Percentiles rank a stretch among this genome's conserved stretches.
phyloP scores from a whole-genome alignment of 2,888 invertebrate species.

The Silvanus unidentatus region DNA sequence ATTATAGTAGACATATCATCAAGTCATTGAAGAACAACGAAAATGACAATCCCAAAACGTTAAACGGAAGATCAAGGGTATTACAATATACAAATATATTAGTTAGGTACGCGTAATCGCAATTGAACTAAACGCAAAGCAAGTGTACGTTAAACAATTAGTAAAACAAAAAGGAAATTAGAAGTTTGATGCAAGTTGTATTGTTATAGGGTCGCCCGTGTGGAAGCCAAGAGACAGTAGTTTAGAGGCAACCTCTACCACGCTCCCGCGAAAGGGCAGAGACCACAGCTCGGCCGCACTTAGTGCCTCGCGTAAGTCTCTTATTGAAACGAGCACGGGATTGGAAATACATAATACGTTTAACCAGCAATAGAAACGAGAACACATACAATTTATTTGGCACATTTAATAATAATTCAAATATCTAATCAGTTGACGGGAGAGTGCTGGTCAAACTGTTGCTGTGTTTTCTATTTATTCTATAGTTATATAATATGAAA shows the following conservation, averaged over 20 bases:
- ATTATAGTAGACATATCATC: too few relatives aligned
- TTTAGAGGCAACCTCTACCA: constrained; percentile 55
- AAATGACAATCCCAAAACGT: too few relatives aligned
- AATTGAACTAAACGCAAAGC: constrained; percentile 2
- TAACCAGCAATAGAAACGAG: constrained; percentile 37
- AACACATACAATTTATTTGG: not conserved
- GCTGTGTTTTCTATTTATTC: too few relatives aligned
- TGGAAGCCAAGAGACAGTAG: constrained; percentile 93
- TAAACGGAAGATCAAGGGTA: too few relatives aligned
- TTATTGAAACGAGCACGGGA: constrained; percentile 50
- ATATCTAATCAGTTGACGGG: too few relatives aligned
- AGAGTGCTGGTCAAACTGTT: too few relatives aligned
- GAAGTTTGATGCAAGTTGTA: constrained; percentile 46
- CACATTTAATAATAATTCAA: too few relatives aligned
- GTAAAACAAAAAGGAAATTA: not conserved
- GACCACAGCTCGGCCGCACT: constrained; percentile 49
- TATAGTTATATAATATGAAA: too few relatives aligned
- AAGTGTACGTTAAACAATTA: constrained; percentile 10
- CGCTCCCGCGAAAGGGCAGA: constrained; percentile 59
- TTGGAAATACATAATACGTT: constrained; percentile 45
- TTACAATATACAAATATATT: too few relatives aligned
- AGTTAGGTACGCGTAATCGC: too few relatives aligned
- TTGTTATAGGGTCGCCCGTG: constrained; percentile 92
- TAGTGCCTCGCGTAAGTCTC: constrained; percentile 55
- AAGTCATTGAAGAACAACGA: too few relatives aligned